These are phyloP conservation scores for Rhagonycha lutea DNA, from an alignment of 2,888 invertebrate species.

Conservation along the genomic window DNA sequence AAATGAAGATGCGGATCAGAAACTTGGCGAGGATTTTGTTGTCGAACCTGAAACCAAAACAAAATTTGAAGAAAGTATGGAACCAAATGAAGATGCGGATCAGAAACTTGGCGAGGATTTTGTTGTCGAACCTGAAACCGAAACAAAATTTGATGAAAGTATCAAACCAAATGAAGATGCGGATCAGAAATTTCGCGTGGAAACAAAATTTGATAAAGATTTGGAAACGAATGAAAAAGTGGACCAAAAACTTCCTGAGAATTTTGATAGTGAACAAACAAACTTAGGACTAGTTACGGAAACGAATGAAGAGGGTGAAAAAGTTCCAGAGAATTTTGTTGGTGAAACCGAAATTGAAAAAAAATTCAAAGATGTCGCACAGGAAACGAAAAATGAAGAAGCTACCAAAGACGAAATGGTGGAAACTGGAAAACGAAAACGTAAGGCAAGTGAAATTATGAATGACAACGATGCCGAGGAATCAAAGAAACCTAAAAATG, in stretches of 20 bases:
- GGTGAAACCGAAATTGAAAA: background rate
- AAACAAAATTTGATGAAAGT: no score
- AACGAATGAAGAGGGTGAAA: no score
- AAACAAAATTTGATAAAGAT: no score
- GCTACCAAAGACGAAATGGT: background rate
- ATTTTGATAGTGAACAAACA: conserved; percentile 7
- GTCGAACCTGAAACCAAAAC: background rate
- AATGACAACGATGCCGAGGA: conserved; percentile 15
- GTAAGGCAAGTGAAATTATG: background rate
- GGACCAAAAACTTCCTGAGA: background rate
- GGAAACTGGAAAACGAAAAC: background rate
- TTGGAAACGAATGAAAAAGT: background rate
- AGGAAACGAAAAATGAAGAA: background rate
- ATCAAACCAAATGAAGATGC: no score
- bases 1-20: no score
- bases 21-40: no score
- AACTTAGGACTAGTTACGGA: no score
- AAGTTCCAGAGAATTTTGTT: no score
- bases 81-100: background rate
- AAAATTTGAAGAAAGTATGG: background rate
- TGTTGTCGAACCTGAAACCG: no score
- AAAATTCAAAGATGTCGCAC: background rate
- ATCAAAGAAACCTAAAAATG: conserved; percentile 24
- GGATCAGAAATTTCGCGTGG: no score
- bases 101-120: no score